These are phyloP conservation scores for Drosophila sp. DNA, from an alignment of 1,140 invertebrate species.

Conservation along the genomic window DNA sequence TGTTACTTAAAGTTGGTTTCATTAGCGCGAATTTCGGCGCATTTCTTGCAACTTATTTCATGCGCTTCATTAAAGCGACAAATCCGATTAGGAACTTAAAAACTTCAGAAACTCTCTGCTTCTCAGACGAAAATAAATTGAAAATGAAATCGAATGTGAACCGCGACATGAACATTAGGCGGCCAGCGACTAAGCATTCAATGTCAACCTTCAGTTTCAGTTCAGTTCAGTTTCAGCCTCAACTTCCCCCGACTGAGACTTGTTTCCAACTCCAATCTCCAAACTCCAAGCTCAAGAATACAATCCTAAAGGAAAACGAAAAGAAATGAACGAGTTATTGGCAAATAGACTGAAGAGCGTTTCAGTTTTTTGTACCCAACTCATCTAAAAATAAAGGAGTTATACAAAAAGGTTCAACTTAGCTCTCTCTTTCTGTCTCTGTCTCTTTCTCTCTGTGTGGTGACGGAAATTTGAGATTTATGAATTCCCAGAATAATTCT, in stretches of 20 bases:
- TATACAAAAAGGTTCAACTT: constrained; percentile 25
- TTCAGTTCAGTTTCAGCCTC: constrained; percentile 1
- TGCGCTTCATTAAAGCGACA: constrained; percentile 81
- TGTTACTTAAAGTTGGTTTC: constrained; percentile 55
- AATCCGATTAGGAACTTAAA: constrained; percentile 68
- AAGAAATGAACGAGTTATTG: constrained; percentile 54
- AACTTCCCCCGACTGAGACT: constrained; percentile 11
- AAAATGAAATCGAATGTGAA: constrained; percentile 81
- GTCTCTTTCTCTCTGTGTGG: constrained; percentile 9
- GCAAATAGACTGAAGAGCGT: constrained; percentile 64
- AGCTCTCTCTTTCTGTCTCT: constrained; percentile 1
- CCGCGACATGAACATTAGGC: constrained; percentile 82
- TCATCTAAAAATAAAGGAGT: constrained; percentile 37
- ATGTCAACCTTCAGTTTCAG: constrained; percentile 54
- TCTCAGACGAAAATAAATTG: constrained; percentile 68
- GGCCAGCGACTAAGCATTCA: constrained; percentile 79
- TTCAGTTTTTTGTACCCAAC: constrained; percentile 60
- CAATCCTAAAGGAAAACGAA: constrained; percentile 28
- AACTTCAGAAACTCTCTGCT: constrained; percentile 7
- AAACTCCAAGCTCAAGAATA: constrained; percentile 20
- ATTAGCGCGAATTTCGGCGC: constrained; percentile 78
- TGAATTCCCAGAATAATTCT: constrained; percentile 76
- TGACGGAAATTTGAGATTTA: constrained; percentile 78
- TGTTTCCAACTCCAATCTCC: constrained; percentile 22
- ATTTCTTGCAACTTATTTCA: constrained; percentile 76